These are phyloP conservation scores for Choloepus hoffmanni DNA, from an alignment of 2,113 vertebrate genomes.

Conservation along the genomic window DNA sequence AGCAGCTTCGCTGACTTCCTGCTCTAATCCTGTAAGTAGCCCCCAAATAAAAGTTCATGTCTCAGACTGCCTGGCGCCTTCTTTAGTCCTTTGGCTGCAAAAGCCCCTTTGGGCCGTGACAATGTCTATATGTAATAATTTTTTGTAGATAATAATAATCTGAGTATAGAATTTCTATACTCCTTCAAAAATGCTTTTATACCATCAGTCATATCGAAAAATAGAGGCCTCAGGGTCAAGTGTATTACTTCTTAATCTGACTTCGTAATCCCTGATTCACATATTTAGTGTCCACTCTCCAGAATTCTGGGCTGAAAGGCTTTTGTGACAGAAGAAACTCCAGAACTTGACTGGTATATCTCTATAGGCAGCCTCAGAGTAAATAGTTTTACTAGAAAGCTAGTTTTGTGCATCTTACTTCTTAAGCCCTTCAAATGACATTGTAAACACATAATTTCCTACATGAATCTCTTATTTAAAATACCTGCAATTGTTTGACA, in stretches of 20 bases:
- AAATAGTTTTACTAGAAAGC: neutral
- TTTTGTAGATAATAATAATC: neutral
- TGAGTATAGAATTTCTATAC: neutral
- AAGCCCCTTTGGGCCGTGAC: neutral
- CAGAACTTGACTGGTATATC: neutral
- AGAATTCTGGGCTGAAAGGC: neutral
- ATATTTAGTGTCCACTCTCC: neutral
- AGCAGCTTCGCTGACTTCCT: no score
- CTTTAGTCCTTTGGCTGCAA: no score
- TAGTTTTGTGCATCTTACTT: conserved; percentile 16
- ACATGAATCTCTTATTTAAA: neutral
- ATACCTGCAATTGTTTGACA: neutral
- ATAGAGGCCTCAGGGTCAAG: neutral
- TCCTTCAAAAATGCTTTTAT: neutral
- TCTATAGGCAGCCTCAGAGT: neutral
- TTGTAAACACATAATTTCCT: neutral
- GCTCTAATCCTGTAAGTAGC: no score
- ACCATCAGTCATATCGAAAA: neutral
- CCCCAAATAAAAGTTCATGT: no score
- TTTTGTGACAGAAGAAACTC: neutral
- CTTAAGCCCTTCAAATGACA: neutral
- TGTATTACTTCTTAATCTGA: conserved; percentile 1
- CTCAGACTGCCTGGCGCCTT: no score
- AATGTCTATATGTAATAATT: neutral
- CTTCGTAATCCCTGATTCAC: neutral